phyloP scores from a whole-genome alignment of 2,113 vertebrate species.

The Prietella phreatophila region DNA sequence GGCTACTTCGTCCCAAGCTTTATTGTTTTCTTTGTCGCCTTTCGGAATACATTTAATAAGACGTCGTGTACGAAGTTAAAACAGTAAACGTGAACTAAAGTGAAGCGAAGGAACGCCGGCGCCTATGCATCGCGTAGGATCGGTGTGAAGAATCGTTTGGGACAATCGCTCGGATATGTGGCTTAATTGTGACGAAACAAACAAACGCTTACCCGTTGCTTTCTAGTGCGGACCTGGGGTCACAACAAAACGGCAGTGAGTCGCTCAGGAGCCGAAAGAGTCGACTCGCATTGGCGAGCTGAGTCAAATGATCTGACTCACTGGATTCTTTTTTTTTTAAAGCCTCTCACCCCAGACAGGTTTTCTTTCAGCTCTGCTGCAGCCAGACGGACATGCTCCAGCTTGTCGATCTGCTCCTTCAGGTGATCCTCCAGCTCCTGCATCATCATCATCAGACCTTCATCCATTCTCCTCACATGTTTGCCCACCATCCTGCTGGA shows the following conservation, averaged over 20 bases:
- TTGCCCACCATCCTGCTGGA: slow-evolving; percentile 59
- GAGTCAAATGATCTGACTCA: not conserved
- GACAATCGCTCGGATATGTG: no score
- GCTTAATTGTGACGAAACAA: no score
- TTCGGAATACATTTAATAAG: not conserved
- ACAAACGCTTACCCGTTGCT: no score
- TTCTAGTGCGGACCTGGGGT: no score
- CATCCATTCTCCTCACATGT: slow-evolving; percentile 51
- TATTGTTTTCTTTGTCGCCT: not conserved
- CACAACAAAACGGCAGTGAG: not conserved
- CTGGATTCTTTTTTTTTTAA: not conserved
- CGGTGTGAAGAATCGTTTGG: no score
- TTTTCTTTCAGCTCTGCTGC: slow-evolving; percentile 67
- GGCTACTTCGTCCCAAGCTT: not conserved
- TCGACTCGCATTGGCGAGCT: not conserved
- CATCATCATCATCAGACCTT: slow-evolving; percentile 77
- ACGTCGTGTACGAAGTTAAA: not conserved
- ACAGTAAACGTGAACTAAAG: not conserved
- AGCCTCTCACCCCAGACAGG: slow-evolving; percentile 59
- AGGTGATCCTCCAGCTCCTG: slow-evolving; percentile 76
- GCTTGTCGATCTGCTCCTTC: slow-evolving; percentile 74
- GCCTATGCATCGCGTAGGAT: no score
- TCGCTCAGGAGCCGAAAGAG: not conserved
- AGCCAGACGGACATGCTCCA: slow-evolving; percentile 73
- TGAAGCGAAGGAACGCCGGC: not conserved